Percentiles rank a stretch among this genome's conserved stretches.
These are phyloP conservation scores for Zygothrica quintamaculata DNA, from an alignment of 2,888 invertebrate genomes.

Conservation along the genomic window DNA sequence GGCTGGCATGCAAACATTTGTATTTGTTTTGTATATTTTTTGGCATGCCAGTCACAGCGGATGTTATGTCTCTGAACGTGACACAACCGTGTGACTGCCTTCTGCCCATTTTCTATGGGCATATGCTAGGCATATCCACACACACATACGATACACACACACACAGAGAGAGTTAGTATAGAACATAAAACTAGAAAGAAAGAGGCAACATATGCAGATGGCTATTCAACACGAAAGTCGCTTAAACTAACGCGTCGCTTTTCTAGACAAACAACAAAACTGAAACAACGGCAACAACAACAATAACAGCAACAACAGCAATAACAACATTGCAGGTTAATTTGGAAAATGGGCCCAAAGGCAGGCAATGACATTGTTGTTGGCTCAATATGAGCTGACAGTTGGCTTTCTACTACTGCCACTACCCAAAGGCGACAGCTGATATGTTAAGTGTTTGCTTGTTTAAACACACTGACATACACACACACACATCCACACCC, in stretches of 20 bases:
- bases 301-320: constrained; percentile 7
- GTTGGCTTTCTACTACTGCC: not conserved
- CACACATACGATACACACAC: constrained; percentile 1
- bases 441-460: constrained; percentile 55
- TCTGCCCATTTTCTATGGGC: too few relatives aligned
- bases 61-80: constrained; percentile 48
- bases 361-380: constrained; percentile 25
- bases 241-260: constrained; percentile 60
- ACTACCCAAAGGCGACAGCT: constrained; percentile 23
- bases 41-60: constrained; percentile 69
- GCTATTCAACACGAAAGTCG: constrained; percentile 69
- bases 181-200: not conserved
- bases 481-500: constrained; percentile 2
- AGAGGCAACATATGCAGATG: constrained; percentile 53
- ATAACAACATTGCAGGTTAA: constrained; percentile 39
- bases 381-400: constrained; percentile 35
- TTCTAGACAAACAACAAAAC: constrained; percentile 14
- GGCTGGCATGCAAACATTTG: constrained; percentile 41
- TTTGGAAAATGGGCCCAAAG: constrained; percentile 47
- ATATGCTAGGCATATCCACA: too few relatives aligned
- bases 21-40: constrained; percentile 57
- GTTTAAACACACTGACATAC: constrained; percentile 35
- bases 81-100: constrained; percentile 29
- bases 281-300: not conserved
- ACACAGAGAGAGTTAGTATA: too few relatives aligned